phyloP scores from a whole-genome alignment of 2,113 vertebrate genomes.

The Esox niger region DNA sequence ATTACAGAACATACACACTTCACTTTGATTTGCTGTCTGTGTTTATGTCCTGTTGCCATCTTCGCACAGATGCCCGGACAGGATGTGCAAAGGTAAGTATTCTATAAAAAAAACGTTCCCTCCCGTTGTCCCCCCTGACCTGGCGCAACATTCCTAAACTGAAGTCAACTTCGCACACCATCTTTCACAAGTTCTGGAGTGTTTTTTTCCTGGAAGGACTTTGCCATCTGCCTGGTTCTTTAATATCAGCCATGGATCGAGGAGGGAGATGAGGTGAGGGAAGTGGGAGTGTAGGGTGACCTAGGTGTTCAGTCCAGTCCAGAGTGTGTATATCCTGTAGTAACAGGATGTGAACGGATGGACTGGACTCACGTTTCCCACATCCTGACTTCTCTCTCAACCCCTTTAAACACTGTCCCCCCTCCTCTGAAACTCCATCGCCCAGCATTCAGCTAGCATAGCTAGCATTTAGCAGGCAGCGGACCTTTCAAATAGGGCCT shows the following conservation, averaged over 20 bases:
- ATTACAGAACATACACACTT: constrained; percentile 3
- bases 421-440: constrained; percentile 51
- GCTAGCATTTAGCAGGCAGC: not conserved
- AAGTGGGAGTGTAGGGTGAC: constrained; percentile 22
- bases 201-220: constrained; percentile 75
- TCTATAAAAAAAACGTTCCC: constrained; percentile 63
- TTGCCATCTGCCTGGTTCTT: constrained; percentile 53
- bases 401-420: constrained; percentile 41
- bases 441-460: not conserved
- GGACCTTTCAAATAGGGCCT: not conserved
- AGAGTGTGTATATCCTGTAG: constrained; percentile 72
- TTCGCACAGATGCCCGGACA: constrained; percentile 33
- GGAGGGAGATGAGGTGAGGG: constrained; percentile 19
- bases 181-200: constrained; percentile 56
- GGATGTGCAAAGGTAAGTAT: constrained; percentile 51
- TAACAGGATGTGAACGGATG: constrained; percentile 71
- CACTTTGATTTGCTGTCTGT: constrained; percentile 16
- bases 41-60: constrained; percentile 51
- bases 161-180: constrained; percentile 27
- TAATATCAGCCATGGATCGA: constrained; percentile 49
- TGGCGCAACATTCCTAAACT: constrained; percentile 16
- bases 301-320: constrained; percentile 48
- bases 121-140: constrained; percentile 11
- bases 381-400: constrained; percentile 53
- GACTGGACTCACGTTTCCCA: constrained; percentile 68